phyloP scores from a whole-genome alignment of 2,797 vertebrate genomes.

The Aldrovandia affinis region DNA sequence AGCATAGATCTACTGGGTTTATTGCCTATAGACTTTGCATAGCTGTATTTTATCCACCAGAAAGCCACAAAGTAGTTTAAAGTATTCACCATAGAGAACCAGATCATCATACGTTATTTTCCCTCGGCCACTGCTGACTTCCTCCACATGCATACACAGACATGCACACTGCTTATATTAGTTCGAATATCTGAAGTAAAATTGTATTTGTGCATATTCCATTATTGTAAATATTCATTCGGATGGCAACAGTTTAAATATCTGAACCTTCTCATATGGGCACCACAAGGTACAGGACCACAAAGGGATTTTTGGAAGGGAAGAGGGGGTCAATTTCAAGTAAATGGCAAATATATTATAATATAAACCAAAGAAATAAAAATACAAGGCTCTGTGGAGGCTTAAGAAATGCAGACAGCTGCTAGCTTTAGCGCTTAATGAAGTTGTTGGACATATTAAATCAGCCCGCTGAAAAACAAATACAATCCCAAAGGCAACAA shows the following conservation, averaged over 20 bases:
- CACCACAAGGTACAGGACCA: background rate
- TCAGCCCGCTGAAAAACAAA: background rate
- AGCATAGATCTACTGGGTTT: background rate
- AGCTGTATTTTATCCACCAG: background rate
- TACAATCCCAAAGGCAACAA: background rate
- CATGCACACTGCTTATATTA: background rate
- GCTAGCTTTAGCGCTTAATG: background rate
- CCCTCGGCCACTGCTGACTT: background rate
- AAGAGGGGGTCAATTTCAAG: background rate
- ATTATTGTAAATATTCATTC: background rate
- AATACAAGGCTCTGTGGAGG: background rate
- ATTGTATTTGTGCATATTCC: background rate
- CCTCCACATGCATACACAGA: background rate
- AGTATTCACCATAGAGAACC: background rate
- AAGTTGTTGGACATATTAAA: background rate
- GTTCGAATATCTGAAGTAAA: background rate
- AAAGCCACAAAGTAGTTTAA: background rate
- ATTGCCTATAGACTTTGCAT: constrained; percentile 12
- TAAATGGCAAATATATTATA: background rate
- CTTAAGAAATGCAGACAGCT: background rate
- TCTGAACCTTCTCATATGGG: background rate
- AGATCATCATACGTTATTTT: background rate
- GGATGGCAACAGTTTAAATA: background rate
- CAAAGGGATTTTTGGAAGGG: background rate
- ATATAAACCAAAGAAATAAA: background rate